These are phyloP conservation scores for Nephrotoma flavescens DNA, from an alignment of 2,888 invertebrate genomes.

Conservation along the genomic window DNA sequence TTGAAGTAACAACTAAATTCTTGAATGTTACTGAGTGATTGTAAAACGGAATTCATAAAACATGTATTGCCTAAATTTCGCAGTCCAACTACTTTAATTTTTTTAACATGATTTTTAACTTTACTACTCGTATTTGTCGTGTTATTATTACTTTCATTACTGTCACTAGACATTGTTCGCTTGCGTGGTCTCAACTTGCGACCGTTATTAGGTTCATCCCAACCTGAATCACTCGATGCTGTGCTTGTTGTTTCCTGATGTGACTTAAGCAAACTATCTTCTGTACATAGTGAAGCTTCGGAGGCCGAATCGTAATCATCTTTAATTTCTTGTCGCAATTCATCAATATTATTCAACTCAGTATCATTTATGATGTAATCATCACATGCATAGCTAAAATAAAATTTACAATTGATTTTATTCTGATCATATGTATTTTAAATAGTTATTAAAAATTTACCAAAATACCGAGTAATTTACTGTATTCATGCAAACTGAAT, in stretches of 20 bases:
- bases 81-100: conserved; percentile 44
- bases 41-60: conserved; percentile 75
- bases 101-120: conserved; percentile 34
- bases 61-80: conserved; percentile 74
- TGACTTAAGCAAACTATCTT: conserved; percentile 14
- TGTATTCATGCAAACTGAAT: conserved; percentile 64
- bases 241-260: conserved; percentile 19
- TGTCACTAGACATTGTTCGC: conserved; percentile 19
- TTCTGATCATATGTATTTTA: background rate
- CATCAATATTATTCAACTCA: conserved; percentile 38
- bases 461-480: conserved; percentile 60
- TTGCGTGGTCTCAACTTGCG: conserved; percentile 19
- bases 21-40: conserved; percentile 70
- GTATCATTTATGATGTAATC: conserved; percentile 64
- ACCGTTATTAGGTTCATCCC: conserved; percentile 17
- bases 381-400: conserved; percentile 59
- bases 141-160: conserved; percentile 12
- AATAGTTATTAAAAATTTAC: conserved; percentile 31
- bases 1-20: conserved; percentile 72
- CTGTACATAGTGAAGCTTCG: conserved; percentile 26
- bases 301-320: conserved; percentile 23
- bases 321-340: conserved; percentile 38
- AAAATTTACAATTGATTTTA: background rate
- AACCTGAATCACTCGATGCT: conserved; percentile 19
- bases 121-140: conserved; percentile 9